These are phyloP conservation scores for Scolopax bukidnonensis DNA, from an alignment of 2,797 vertebrate genomes.

Conservation along the genomic window DNA sequence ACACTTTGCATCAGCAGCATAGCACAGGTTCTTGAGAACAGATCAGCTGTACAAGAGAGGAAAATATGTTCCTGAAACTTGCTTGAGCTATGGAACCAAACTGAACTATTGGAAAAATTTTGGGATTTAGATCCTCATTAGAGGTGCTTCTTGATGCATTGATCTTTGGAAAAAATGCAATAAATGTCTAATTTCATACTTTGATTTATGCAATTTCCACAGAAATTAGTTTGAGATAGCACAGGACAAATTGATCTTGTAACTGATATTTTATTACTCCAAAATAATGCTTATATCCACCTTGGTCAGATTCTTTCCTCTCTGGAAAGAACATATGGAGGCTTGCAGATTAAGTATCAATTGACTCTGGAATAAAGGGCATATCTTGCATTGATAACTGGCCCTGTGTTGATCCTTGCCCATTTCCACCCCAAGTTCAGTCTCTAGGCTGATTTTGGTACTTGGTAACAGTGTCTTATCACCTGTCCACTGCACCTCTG, in stretches of 20 bases:
- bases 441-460: neutral
- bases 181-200: neutral
- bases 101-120: neutral
- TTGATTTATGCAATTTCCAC: neutral
- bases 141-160: neutral
- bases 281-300: neutral
- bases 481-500: neutral
- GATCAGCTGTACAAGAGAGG: neutral
- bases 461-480: neutral
- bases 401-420: neutral
- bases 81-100: neutral
- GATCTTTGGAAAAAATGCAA: neutral
- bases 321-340: neutral
- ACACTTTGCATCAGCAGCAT: neutral
- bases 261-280: neutral
- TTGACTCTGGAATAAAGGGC: neutral
- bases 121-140: neutral
- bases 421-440: neutral
- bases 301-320: neutral
- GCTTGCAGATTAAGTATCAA: neutral
- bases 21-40: neutral
- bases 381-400: neutral
- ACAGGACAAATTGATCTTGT: too few species aligned
- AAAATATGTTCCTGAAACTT: neutral
- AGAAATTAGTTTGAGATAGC: neutral